A percentile compares a stretch with the other conserved stretches of the same genome.
These are phyloP conservation scores for Prunella strophiata DNA, from an alignment of 2,797 vertebrate genomes.

Conservation along the genomic window DNA sequence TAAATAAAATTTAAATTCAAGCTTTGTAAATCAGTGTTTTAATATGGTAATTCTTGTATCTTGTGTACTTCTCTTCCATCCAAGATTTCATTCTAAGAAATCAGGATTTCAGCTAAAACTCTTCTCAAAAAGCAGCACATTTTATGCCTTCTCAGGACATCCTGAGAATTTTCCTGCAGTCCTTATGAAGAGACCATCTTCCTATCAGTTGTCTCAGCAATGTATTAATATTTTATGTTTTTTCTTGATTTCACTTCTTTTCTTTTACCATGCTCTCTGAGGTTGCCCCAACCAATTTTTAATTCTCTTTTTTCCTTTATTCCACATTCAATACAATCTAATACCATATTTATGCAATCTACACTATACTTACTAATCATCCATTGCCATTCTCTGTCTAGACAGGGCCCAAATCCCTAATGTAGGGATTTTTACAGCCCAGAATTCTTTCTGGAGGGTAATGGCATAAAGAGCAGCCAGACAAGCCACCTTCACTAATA, in stretches of 20 bases:
- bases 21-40: neutral
- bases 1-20: neutral
- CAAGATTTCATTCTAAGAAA: neutral
- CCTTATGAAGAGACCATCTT: neutral
- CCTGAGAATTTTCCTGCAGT: neutral
- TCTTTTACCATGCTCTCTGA: neutral
- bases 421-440: neutral
- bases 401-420: neutral
- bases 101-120: neutral
- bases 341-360: neutral
- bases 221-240: neutral
- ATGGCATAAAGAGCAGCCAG: neutral
- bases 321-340: neutral
- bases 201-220: neutral
- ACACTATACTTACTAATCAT: neutral
- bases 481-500: neutral
- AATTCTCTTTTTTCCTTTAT: neutral
- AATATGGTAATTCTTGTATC: neutral
- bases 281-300: neutral
- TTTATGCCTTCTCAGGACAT: neutral
- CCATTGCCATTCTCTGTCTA: neutral
- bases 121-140: neutral
- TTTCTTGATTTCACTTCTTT: neutral
- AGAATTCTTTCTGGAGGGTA: neutral
- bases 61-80: neutral